Percentiles rank a stretch among this genome's conserved stretches.
These are phyloP conservation scores for Apotomis turbidana DNA, from an alignment of 2,888 invertebrate species.

Conservation along the genomic window DNA sequence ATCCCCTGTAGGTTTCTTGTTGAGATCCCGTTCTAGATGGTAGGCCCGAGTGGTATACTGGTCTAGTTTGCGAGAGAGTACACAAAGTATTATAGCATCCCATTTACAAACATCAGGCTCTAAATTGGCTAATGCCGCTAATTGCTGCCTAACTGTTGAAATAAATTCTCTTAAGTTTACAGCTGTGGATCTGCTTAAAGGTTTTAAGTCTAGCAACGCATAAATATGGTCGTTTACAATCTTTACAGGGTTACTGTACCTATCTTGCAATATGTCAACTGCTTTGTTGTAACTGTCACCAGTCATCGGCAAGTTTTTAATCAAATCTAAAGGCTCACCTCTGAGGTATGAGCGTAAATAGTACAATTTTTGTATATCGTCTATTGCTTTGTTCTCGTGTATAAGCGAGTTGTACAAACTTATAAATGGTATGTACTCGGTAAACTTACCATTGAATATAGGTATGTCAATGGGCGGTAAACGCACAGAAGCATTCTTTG, in stretches of 20 bases:
- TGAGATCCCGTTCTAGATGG: constrained; percentile 37
- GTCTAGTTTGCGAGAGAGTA: constrained; percentile 42
- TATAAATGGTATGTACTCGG: constrained; percentile 41
- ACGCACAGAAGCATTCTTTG: too few relatives aligned
- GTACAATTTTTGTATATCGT: constrained; percentile 39
- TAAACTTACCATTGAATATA: constrained; percentile 41
- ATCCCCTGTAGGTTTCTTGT: constrained; percentile 2
- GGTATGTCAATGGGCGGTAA: background rate
- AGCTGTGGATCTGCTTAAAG: constrained; percentile 12
- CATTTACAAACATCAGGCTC: constrained; percentile 25
- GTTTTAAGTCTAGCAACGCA: constrained; percentile 33
- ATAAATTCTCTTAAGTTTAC: constrained; percentile 38
- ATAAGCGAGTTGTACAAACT: constrained; percentile 36
- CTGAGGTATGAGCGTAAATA: constrained; percentile 36
- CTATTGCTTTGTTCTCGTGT: constrained; percentile 25
- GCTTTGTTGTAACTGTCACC: constrained; percentile 38
- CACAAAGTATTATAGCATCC: constrained; percentile 42
- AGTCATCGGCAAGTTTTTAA: constrained; percentile 42
- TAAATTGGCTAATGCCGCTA: constrained; percentile 42
- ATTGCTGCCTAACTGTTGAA: constrained; percentile 30
- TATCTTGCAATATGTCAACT: constrained; percentile 28
- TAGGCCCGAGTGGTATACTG: constrained; percentile 30
- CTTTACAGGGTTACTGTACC: constrained; percentile 37
- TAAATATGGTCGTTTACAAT: constrained; percentile 37
- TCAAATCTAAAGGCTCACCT: constrained; percentile 40